Conservation (phyloP, 2,113 vertebrate species). For the Tetraodon nigroviridis region DNA sequence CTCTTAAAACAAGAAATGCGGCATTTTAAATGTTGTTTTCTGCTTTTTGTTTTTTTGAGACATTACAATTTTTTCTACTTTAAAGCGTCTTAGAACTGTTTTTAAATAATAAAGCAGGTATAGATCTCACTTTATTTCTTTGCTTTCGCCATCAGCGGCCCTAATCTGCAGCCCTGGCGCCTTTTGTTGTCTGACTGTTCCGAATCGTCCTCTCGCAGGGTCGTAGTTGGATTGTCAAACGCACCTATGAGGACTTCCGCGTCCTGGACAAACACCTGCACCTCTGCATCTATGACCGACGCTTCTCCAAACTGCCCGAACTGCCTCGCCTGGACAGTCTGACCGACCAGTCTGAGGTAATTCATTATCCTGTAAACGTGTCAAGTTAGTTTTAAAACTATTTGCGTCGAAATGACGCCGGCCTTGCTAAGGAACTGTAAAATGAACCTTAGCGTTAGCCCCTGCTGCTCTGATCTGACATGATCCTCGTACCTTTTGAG, state of each 20-base stretch:
- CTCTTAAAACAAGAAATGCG: neutral
- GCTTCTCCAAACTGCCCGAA: conserved; percentile 95
- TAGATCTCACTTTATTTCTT: too few relatives aligned
- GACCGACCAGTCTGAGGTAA: conserved; percentile 89
- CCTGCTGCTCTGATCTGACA: neutral
- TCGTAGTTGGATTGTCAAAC: conserved; percentile 96
- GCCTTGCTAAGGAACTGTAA: too few relatives aligned
- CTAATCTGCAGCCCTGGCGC: neutral
- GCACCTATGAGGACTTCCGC: conserved; percentile 98
- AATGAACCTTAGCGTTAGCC: neutral
- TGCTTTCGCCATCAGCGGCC: too few relatives aligned
- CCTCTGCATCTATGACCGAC: conserved; percentile 95
- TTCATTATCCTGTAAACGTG: neutral
- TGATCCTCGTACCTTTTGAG: neutral
- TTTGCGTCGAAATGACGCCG: too few relatives aligned
- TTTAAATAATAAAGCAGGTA: too few relatives aligned
- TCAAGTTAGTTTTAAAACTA: too few relatives aligned
- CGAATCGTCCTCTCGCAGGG: conserved; percentile 71
- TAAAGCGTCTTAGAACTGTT: too few relatives aligned
- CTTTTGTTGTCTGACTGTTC: neutral
- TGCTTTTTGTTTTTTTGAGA: too few relatives aligned
- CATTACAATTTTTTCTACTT: too few relatives aligned
- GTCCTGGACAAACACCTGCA: conserved; percentile 97
- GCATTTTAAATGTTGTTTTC: too few relatives aligned
- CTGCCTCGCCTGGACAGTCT: conserved; percentile 88